A percentile compares a stretch with the other conserved stretches of the same genome.
Conservation (phyloP, 1,140 invertebrate genomes). For the Drosophila nannoptera region DNA sequence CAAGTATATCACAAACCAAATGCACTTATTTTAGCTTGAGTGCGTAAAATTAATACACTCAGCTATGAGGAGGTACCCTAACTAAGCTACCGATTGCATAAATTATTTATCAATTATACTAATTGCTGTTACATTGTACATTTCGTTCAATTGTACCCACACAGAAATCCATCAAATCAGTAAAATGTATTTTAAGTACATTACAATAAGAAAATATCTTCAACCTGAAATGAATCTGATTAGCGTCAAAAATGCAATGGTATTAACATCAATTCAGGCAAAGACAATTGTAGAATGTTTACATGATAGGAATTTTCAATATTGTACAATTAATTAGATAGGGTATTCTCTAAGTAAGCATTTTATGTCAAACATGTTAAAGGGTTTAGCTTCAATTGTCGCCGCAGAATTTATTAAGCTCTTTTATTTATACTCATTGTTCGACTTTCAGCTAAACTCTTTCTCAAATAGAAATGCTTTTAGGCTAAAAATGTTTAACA, state of each 20-base stretch:
- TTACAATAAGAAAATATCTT: too few relatives aligned
- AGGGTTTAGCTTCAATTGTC: constrained; percentile 27
- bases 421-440: constrained; percentile 35
- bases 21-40: constrained; percentile 22
- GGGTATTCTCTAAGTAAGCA: constrained; percentile 18
- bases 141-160: not conserved
- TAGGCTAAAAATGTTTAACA: too few relatives aligned
- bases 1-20: constrained; percentile 32
- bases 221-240: too few relatives aligned
- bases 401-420: constrained; percentile 30
- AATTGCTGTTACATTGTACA: not conserved
- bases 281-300: not conserved
- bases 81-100: not conserved
- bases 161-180: too few relatives aligned
- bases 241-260: not conserved
- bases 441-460: constrained; percentile 27
- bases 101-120: not conserved
- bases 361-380: constrained; percentile 21
- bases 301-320: not conserved
- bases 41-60: not conserved
- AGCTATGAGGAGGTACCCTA: constrained; percentile 16
- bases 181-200: too few relatives aligned
- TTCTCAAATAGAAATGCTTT: constrained; percentile 7
- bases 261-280: constrained; percentile 1
- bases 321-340: not conserved